Conservation (phyloP, 2,888 invertebrate genomes). For the Nomada goodeniana region DNA sequence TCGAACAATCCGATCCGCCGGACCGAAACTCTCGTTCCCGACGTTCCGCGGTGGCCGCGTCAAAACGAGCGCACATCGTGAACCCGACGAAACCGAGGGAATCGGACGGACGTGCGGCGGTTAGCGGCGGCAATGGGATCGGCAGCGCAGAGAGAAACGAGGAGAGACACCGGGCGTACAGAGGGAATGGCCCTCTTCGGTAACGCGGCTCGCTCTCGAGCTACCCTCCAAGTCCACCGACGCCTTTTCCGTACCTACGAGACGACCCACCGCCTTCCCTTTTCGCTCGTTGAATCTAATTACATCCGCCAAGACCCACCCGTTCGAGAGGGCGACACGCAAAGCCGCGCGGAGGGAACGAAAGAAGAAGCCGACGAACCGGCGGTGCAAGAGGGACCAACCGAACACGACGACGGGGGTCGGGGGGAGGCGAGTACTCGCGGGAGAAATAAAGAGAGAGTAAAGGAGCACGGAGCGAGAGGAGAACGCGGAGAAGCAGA, state of each 20-base stretch:
- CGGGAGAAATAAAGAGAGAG: conserved; percentile 39
- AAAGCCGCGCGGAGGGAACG: conserved; percentile 40
- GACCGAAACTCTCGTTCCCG: conserved; percentile 46
- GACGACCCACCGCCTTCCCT: conserved; percentile 69
- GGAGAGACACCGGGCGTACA: conserved; percentile 64
- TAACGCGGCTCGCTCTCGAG: conserved; percentile 51
- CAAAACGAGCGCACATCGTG: conserved; percentile 39
- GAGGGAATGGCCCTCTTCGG: conserved; percentile 69
- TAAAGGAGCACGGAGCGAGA: conserved; percentile 29
- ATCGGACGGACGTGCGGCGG: neutral
- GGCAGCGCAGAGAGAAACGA: conserved; percentile 22
- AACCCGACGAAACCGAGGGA: conserved; percentile 15
- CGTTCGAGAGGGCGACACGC: conserved; percentile 60
- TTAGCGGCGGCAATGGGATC: neutral
- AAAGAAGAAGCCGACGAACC: conserved; percentile 29
- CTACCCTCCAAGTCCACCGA: conserved; percentile 70
- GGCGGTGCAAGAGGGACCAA: conserved; percentile 32
- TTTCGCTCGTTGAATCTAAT: conserved; percentile 84
- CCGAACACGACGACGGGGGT: conserved; percentile 27
- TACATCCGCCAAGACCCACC: conserved; percentile 81
- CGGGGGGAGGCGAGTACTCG: conserved; percentile 15
- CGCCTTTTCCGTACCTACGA: conserved; percentile 66
- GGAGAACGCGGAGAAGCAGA: conserved; percentile 66
- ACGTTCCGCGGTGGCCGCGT: conserved; percentile 43
- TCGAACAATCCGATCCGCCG: conserved; percentile 37